Base-by-base conservation (phyloP, 2,113 vertebrate genomes). In the Mastomys coucha region DNA sequence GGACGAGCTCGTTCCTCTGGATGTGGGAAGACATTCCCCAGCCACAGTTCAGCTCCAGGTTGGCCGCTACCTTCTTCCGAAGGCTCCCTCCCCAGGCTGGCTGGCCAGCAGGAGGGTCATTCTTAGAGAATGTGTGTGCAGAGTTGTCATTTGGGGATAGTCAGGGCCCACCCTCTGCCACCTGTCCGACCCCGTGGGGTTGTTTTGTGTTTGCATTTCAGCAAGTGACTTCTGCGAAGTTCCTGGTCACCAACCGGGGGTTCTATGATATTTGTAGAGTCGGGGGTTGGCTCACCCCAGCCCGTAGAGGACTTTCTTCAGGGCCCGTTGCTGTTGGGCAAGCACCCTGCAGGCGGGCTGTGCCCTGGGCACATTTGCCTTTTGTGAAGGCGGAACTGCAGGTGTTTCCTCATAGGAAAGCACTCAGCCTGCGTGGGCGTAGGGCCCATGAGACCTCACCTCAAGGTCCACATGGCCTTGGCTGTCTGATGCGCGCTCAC, bases 381-480 rank as follows among this genome's bases (percentile, higher is more conserved):
- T 99, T 98, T 93, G 96, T 98, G 97, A 99, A 99, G 98, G 98
- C 98, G 45, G 89, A 94, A 96, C 91, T 88, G 95, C 16, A 5
- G 56, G 93, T 92, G 81, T 84, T 91, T 98, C 98, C 98, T 99
- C 86, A 92, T 98, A 98, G 98, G 98, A 99, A 89, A 7, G 77
- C 53, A 75, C 31, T 89, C 94, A 49, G 92, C 95, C 84, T 42
- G 77, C 16, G 5, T 85, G 39, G 77, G 70, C 69, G 1, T 0
- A 31, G 24, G 90, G 90, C 16, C 70, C 65, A 42, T 82, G 82
- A 0, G 96, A 86, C 67, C 89, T 94, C 95, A 73, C 85, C 86
- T 77, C 93, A 97, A 96, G 97, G 97, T 94, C 88, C 2, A 81
- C 96, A 80, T 16, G 98, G 95, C 98, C 98, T 89, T 4, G 96